phyloP scores from a whole-genome alignment of 2,888 invertebrate species.

The Ephialtes manifestator region DNA sequence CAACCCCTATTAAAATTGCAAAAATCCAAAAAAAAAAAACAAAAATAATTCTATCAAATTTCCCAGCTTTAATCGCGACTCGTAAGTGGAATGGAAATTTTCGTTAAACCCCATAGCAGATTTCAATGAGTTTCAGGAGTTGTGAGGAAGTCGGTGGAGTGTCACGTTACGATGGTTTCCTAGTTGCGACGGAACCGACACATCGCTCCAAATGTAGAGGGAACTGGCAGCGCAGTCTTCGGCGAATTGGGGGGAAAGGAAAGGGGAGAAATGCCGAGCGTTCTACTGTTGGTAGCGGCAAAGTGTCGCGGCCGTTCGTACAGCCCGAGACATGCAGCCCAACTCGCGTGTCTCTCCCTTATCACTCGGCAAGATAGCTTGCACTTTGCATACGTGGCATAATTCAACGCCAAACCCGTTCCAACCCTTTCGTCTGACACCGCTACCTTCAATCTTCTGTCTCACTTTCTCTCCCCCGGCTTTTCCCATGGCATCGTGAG shows the following conservation, averaged over 20 bases:
- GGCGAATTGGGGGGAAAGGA: conserved; percentile 35
- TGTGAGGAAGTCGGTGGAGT: neutral
- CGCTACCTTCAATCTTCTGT: conserved; percentile 51
- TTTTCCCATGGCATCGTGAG: conserved; percentile 49
- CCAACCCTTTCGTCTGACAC: conserved; percentile 53
- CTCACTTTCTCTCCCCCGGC: conserved; percentile 63
- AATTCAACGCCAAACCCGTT: conserved; percentile 82
- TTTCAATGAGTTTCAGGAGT: conserved; percentile 63
- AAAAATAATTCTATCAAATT: neutral
- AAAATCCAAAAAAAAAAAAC: no score
- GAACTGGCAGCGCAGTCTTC: conserved; percentile 45
- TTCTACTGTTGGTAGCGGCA: conserved; percentile 64
- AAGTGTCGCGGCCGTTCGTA: conserved; percentile 82
- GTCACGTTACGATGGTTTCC: neutral
- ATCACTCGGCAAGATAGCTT: conserved; percentile 84
- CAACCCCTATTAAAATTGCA: no score
- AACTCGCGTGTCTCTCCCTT: conserved; percentile 85
- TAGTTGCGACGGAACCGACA: conserved; percentile 42
- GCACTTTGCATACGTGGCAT: conserved; percentile 84
- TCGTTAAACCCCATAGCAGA: conserved; percentile 43
- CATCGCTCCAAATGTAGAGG: conserved; percentile 34
- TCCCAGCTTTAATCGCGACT: conserved; percentile 46
- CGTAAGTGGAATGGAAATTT: conserved; percentile 79
- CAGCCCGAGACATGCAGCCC: conserved; percentile 80
- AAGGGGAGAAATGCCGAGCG: neutral